Evolutionary conservation across 2,888 invertebrate species (phyloP).

Genomic region (Harpalus rubripes): DNA sequence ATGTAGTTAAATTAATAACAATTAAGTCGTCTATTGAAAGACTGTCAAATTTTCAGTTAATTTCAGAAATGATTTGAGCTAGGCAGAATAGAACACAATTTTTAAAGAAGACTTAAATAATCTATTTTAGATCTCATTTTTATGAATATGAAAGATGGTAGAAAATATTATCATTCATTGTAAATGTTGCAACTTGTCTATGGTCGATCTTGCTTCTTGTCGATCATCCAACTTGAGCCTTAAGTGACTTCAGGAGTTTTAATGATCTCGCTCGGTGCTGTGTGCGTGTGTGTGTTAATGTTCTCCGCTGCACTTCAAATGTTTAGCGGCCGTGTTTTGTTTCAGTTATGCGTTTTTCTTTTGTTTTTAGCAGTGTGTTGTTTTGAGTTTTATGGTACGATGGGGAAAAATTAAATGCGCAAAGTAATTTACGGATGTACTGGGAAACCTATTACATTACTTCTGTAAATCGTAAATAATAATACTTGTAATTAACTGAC

Average conservation of each 20-base stretch:
- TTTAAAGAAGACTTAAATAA: too few species aligned
- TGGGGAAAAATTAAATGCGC: conserved; percentile 32
- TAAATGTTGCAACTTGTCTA: neutral
- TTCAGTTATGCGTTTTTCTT: conserved; percentile 20
- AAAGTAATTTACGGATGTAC: conserved; percentile 24
- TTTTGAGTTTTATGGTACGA: conserved; percentile 37
- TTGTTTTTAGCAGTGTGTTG: conserved; percentile 15
- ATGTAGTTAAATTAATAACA: too few species aligned
- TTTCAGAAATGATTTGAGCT: too few species aligned
- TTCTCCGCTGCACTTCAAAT: conserved; percentile 42
- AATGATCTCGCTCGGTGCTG: conserved; percentile 22
- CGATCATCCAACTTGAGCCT: neutral
- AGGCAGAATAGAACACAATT: too few species aligned
- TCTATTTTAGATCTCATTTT: too few species aligned
- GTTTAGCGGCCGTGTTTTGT: conserved; percentile 46
- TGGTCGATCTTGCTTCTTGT: neutral
- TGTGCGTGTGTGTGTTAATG: conserved; percentile 27
- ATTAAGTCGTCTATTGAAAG: too few species aligned
- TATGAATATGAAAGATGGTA: too few species aligned
- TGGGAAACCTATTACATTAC: conserved; percentile 32
- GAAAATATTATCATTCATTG: neutral
- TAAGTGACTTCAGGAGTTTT: neutral
- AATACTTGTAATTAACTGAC: conserved; percentile 9
- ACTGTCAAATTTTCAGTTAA: too few species aligned
- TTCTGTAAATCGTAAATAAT: conserved; percentile 22